Evolutionary conservation across 2,888 invertebrate genomes (phyloP).

Genomic region (Malacosoma neustria): DNA sequence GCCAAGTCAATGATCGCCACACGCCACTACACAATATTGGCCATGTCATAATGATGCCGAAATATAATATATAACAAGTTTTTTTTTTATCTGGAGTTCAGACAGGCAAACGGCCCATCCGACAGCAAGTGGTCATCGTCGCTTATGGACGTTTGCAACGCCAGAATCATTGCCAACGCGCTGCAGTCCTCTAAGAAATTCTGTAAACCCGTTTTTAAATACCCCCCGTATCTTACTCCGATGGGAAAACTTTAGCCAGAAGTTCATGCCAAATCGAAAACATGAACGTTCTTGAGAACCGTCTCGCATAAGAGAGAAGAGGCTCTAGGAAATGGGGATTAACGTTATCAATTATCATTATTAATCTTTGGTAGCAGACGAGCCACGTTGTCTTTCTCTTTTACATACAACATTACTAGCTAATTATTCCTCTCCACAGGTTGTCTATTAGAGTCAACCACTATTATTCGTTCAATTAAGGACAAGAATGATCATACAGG

Average conservation of each 20-base stretch:
- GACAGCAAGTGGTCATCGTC: not conserved
- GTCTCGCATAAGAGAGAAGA: not conserved
- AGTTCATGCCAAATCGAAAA: not conserved
- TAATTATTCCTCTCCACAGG: not conserved
- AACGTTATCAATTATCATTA: not conserved
- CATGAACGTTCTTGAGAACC: not conserved
- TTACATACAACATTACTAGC: not conserved
- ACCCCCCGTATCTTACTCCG: not conserved
- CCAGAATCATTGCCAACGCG: not conserved
- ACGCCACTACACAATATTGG: not conserved
- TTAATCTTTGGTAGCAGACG: not conserved
- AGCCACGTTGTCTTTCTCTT: not conserved
- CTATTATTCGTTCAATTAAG: not conserved
- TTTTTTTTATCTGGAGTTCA: too few species aligned
- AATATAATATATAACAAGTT: too few species aligned
- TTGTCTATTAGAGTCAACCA: not conserved
- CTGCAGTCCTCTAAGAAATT: not conserved
- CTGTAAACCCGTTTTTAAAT: not conserved
- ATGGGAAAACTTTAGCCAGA: not conserved
- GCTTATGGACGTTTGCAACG: not conserved
- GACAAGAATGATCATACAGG: not conserved
- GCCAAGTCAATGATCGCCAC: not conserved
- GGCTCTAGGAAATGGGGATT: not conserved
- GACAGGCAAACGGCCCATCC: not conserved
- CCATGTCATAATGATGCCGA: too few species aligned